A percentile compares a stretch with the other conserved stretches of the same genome.
Conservation (phyloP, 2,888 invertebrate species). For the Pimpla rufipes region DNA sequence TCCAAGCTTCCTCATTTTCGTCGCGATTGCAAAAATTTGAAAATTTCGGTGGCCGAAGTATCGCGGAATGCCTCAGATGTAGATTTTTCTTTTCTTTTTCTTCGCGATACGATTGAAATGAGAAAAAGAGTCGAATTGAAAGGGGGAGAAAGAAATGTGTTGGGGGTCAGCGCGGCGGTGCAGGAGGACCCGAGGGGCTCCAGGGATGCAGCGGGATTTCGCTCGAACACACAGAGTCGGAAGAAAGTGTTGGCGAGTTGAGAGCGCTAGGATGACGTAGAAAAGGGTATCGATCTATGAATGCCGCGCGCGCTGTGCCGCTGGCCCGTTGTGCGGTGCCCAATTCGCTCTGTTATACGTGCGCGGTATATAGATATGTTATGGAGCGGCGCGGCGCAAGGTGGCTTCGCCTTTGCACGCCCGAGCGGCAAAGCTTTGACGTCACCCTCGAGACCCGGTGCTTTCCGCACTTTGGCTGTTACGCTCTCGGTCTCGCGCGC, state of each 20-base stretch:
- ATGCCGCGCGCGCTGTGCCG: too few species aligned
- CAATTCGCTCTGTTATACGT: constrained; percentile 19
- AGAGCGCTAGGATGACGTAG: constrained; percentile 39
- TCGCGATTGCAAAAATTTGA: too few species aligned
- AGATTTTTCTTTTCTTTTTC: too few species aligned
- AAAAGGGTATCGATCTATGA: constrained; percentile 58
- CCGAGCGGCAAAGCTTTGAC: constrained; percentile 43
- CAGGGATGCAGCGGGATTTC: constrained; percentile 1
- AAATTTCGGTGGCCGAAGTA: too few species aligned
- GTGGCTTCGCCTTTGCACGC: constrained; percentile 10
- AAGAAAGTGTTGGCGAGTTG: not conserved
- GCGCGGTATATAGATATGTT: not conserved
- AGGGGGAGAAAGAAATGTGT: too few species aligned
- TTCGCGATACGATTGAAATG: too few species aligned
- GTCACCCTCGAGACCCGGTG: constrained; percentile 39
- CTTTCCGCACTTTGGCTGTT: constrained; percentile 20
- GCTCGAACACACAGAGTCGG: not conserved
- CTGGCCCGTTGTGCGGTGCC: constrained; percentile 7
- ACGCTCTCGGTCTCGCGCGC: not conserved
- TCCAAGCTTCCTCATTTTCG: too few species aligned
- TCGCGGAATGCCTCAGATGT: too few species aligned
- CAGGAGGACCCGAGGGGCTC: not conserved
- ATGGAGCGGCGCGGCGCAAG: not conserved
- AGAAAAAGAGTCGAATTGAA: too few species aligned
- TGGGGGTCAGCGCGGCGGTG: not conserved